phyloP scores from a whole-genome alignment of 2,797 vertebrate species.

The Craterocephalus amniculus region DNA sequence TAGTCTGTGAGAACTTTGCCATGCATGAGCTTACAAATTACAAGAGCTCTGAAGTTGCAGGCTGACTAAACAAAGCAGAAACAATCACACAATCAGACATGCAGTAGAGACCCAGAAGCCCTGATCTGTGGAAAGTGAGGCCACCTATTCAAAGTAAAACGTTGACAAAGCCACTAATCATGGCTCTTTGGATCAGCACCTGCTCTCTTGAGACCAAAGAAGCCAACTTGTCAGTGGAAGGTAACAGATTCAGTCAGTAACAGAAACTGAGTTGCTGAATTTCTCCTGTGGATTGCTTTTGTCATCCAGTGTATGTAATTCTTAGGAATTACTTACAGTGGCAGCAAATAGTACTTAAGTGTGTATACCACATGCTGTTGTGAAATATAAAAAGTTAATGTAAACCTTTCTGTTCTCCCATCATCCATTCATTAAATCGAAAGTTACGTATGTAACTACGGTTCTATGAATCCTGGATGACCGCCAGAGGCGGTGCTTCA shows the following conservation, averaged over 20 bases:
- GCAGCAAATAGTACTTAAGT: not conserved
- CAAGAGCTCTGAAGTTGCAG: constrained; percentile 11
- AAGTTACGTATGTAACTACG: no score
- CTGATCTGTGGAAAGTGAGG: constrained; percentile 14
- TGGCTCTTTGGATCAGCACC: constrained; percentile 38
- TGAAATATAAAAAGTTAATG: not conserved
- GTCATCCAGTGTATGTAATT: not conserved
- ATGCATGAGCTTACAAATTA: constrained; percentile 3
- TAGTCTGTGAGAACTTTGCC: constrained; percentile 8
- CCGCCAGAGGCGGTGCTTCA: no score
- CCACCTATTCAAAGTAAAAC: constrained; percentile 26
- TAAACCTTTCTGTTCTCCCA: not conserved
- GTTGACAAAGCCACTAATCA: constrained; percentile 16
- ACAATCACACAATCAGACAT: constrained; percentile 26
- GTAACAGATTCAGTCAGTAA: constrained; percentile 28
- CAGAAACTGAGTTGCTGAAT: not conserved
- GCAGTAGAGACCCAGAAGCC: constrained; percentile 20
- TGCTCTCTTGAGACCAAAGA: constrained; percentile 41
- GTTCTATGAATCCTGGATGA: no score
- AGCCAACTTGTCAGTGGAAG: constrained; percentile 29
- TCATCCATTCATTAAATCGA: not conserved
- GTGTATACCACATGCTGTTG: not conserved
- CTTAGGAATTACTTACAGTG: not conserved
- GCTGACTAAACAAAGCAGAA: constrained; percentile 30
- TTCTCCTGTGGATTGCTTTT: not conserved